Conservation (phyloP, 2,113 vertebrate genomes). For the Acanthochromis polyacanthus region DNA sequence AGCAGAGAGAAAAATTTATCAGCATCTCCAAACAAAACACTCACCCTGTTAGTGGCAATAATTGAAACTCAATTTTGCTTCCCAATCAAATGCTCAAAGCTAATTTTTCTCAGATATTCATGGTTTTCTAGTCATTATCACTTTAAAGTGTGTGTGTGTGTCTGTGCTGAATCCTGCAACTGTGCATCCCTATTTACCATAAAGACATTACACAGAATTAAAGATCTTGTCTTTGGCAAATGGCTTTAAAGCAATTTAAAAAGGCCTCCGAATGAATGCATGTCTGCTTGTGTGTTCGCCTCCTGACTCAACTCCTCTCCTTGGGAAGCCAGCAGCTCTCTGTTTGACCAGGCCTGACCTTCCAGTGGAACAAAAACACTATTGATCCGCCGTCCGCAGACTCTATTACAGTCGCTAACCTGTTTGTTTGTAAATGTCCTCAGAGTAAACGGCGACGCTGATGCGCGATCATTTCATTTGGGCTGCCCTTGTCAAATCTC, state of each 20-base stretch:
- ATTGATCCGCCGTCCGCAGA: constrained; percentile 73
- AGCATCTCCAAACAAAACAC: constrained; percentile 67
- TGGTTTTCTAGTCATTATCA: constrained; percentile 44
- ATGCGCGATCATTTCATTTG: constrained; percentile 45
- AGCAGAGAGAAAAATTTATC: constrained; percentile 57
- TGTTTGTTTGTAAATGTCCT: constrained; percentile 65
- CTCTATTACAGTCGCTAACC: constrained; percentile 71
- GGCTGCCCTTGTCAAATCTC: constrained; percentile 10
- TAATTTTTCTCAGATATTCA: constrained; percentile 53
- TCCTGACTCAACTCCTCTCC: constrained; percentile 24
- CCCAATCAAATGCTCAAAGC: constrained; percentile 57
- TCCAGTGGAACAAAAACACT: constrained; percentile 64
- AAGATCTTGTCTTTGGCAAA: constrained; percentile 16
- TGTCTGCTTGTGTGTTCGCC: neutral
- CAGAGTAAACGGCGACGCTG: constrained; percentile 25
- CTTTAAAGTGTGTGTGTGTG: neutral
- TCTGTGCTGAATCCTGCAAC: constrained; percentile 20
- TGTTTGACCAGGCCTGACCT: constrained; percentile 55
- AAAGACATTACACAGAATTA: constrained; percentile 32
- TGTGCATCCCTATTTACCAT: constrained; percentile 30
- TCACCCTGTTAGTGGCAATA: constrained; percentile 68
- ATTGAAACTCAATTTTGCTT: constrained; percentile 68
- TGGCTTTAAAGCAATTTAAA: constrained; percentile 5
- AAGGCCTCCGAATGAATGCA: neutral
- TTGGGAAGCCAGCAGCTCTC: constrained; percentile 31